Evolutionary conservation across 1,140 invertebrate genomes (phyloP).

Genomic region (Dinoponera quadriceps): DNA sequence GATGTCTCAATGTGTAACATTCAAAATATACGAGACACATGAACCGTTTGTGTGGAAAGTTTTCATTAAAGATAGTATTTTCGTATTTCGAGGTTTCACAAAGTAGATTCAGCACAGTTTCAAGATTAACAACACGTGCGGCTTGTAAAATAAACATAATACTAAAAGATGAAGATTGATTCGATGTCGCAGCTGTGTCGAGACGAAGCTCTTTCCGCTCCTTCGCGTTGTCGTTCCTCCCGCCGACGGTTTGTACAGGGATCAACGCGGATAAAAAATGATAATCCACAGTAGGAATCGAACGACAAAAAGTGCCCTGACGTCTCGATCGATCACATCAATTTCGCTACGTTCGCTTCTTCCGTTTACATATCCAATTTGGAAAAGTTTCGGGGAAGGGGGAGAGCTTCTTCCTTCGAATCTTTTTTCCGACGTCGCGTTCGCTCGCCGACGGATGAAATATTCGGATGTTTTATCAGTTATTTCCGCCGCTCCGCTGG

Average conservation of each 20-base stretch:
- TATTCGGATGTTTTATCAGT: constrained; percentile 60
- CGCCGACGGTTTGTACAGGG: background rate
- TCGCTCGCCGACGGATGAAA: constrained; percentile 33
- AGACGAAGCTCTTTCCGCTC: background rate
- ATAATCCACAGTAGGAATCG: constrained; percentile 6
- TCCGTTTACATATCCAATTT: constrained; percentile 50
- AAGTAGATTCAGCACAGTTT: background rate
- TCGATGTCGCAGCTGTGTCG: background rate
- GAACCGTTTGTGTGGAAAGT: background rate
- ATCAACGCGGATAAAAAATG: constrained; percentile 24
- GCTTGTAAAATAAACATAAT: constrained; percentile 35
- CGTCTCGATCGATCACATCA: background rate
- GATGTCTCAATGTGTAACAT: background rate
- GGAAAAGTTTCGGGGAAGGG: background rate
- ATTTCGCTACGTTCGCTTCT: constrained; percentile 21
- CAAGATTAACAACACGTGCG: background rate
- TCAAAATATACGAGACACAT: background rate
- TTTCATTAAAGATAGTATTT: background rate
- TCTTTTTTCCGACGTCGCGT: constrained; percentile 42
- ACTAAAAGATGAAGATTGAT: constrained; percentile 25
- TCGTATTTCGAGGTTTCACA: background rate
- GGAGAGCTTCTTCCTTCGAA: constrained; percentile 12
- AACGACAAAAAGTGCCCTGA: background rate
- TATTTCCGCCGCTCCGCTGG: constrained; percentile 45
- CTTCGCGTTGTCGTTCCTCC: background rate